These are phyloP conservation scores for Dolomedes plantarius DNA, from an alignment of 2,888 invertebrate genomes.

Conservation along the genomic window DNA sequence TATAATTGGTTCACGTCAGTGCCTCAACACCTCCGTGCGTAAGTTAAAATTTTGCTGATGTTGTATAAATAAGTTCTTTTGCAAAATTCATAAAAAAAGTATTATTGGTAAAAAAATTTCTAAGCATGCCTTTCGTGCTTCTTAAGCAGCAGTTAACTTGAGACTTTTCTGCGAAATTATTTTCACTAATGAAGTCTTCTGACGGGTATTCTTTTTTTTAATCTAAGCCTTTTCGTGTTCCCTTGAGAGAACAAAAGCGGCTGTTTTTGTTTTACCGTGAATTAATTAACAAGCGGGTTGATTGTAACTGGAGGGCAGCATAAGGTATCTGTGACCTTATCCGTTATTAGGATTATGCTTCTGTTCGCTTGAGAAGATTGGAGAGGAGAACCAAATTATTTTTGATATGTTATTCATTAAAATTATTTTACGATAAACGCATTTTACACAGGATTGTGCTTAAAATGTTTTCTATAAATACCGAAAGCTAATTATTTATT, in stretches of 20 bases:
- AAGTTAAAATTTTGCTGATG: too few species aligned
- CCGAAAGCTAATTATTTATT: neutral
- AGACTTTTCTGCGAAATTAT: conserved; percentile 24
- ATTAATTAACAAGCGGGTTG: conserved; percentile 50
- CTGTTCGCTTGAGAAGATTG: conserved; percentile 4
- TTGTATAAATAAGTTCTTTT: too few species aligned
- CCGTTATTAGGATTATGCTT: conserved; percentile 14
- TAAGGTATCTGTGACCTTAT: neutral
- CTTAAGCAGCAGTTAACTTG: conserved; percentile 8
- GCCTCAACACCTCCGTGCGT: too few species aligned
- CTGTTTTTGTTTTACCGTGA: conserved; percentile 35
- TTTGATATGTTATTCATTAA: conserved; percentile 15
- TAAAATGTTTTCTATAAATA: neutral
- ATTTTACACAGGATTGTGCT: neutral
- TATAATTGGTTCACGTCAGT: too few species aligned
- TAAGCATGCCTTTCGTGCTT: too few species aligned
- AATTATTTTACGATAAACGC: conserved; percentile 2
- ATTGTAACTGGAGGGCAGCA: conserved; percentile 28
- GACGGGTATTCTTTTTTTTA: conserved; percentile 39
- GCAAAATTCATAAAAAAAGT: too few species aligned
- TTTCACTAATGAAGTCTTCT: conserved; percentile 46
- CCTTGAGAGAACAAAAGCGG: conserved; percentile 10
- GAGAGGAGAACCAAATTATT: neutral
- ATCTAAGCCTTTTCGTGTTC: conserved; percentile 29
- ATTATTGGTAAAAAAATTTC: too few species aligned